phyloP scores from a whole-genome alignment of 2,113 vertebrate genomes.

The Proteles cristata region DNA sequence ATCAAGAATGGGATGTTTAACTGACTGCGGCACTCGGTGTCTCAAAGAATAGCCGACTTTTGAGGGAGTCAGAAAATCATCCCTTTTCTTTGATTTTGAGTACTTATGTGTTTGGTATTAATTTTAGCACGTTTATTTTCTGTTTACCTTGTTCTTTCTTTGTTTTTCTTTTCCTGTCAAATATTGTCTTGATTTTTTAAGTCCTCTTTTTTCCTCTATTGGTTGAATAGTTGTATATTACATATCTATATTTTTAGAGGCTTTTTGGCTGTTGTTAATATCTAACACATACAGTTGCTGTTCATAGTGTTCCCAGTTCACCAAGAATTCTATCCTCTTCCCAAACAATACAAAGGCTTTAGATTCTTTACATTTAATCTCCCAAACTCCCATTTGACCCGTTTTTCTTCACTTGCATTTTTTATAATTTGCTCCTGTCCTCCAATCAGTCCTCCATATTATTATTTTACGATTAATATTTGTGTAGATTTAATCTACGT shows the following conservation, averaged over 20 bases:
- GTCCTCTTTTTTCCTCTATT: background rate
- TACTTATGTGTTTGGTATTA: background rate
- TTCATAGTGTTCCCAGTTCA: background rate
- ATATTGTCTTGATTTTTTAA: background rate
- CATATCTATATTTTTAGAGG: background rate
- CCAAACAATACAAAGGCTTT: background rate
- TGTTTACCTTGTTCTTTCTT: background rate
- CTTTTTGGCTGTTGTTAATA: background rate
- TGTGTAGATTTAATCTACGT: background rate
- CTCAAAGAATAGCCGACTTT: too few species aligned
- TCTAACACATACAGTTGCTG: background rate
- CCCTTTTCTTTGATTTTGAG: constrained; percentile 20
- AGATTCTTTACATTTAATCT: background rate
- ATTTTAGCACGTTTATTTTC: constrained; percentile 3
- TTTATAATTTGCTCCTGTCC: background rate
- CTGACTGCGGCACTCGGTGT: too few species aligned
- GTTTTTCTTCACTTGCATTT: constrained; percentile 5
- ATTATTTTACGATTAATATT: background rate
- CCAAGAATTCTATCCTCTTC: background rate
- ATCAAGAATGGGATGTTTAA: too few species aligned
- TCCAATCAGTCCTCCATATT: background rate
- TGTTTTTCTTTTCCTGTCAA: constrained; percentile 7
- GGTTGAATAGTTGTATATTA: background rate
- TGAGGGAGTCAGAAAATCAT: background rate
- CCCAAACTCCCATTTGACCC: background rate